phyloP scores from a whole-genome alignment of 2,113 vertebrate species.

The Centropus unirufus region DNA sequence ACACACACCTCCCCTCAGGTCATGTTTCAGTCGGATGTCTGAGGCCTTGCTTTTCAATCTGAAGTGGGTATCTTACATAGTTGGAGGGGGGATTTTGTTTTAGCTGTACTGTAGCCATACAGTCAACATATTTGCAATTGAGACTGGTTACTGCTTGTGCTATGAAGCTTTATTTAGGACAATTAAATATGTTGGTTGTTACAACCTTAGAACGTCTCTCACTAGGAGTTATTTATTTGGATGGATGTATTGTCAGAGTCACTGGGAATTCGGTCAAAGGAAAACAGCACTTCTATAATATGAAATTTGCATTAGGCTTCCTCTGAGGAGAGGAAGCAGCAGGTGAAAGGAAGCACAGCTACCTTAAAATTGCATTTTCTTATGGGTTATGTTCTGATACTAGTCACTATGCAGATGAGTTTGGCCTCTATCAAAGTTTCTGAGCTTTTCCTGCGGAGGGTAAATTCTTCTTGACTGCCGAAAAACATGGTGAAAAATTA shows the following conservation, averaged over 20 bases:
- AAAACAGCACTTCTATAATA: not conserved
- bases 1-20: too few relatives aligned
- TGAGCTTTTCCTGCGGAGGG: not conserved
- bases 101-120: not conserved
- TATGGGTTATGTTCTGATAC: not conserved
- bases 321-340: not conserved
- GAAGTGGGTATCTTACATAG: conserved; percentile 12
- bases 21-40: conserved; percentile 6
- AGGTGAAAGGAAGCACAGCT: not conserved
- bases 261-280: not conserved
- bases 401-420: not conserved
- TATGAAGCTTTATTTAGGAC: conserved; percentile 42
- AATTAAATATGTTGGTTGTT: conserved; percentile 3
- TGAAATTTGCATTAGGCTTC: not conserved
- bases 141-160: conserved; percentile 16
- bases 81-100: conserved; percentile 37
- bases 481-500: not conserved
- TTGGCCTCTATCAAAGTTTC: not conserved
- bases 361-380: not conserved
- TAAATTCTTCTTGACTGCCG: not conserved
- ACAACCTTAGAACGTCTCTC: not conserved
- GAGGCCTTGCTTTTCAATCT: conserved; percentile 23
- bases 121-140: not conserved
- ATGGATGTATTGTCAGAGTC: not conserved
- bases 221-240: not conserved